Conservation (phyloP, 2,113 vertebrate species). For the Pteropus alecto region DNA sequence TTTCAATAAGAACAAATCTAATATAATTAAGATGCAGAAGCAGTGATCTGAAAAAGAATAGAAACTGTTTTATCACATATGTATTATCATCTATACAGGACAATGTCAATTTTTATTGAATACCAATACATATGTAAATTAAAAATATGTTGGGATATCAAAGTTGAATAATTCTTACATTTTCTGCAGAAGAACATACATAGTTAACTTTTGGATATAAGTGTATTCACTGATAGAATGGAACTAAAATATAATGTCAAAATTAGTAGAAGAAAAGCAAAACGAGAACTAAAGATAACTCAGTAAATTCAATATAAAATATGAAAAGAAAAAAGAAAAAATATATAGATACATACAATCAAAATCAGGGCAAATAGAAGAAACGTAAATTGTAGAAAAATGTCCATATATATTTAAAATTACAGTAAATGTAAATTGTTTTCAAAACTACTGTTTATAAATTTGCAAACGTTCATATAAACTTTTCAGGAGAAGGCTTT, state of each 20-base stretch:
- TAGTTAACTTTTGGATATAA: not conserved
- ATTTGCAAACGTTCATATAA: not conserved
- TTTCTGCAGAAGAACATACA: not conserved
- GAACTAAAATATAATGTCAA: not conserved
- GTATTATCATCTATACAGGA: not conserved
- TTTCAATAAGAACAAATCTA: not conserved
- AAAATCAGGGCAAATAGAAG: not conserved
- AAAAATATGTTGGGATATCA: not conserved
- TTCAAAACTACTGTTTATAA: not conserved
- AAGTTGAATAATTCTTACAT: not conserved
- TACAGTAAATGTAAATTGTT: not conserved
- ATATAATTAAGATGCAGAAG: not conserved
- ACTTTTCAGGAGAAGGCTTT: not conserved
- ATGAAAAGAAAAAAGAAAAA: not conserved
- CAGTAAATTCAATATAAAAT: not conserved
- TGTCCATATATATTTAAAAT: not conserved
- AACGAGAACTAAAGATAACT: not conserved
- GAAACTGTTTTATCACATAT: not conserved
- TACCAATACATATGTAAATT: not conserved
- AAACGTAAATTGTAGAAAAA: not conserved
- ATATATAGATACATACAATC: not conserved
- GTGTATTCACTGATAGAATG: not conserved
- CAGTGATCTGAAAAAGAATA: not conserved
- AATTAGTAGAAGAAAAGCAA: not conserved
- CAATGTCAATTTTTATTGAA: not conserved